Percentiles rank a stretch among this genome's conserved stretches.
These are phyloP conservation scores for Macaca fascicularis DNA, from an alignment of 2,113 vertebrate genomes.

Conservation along the genomic window T2T-MFA8v1.1 NC_088375.1:27771001-27771500, in stretches of 20 bases:
- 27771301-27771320: slow-evolving; percentile 48
- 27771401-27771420: slow-evolving; percentile 60
- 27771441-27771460: slow-evolving; percentile 67
- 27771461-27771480: slow-evolving; percentile 66
- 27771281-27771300: slow-evolving; percentile 38
- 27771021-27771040: neutral
- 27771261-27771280: slow-evolving; percentile 45
- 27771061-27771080: neutral
- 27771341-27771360: slow-evolving; percentile 12
- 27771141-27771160: neutral
- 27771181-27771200: neutral
- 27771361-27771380: slow-evolving; percentile 31
- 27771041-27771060: neutral
- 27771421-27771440: slow-evolving; percentile 55
- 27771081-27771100: neutral
- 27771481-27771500: slow-evolving; percentile 67
- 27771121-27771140: neutral
- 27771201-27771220: neutral
- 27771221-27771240: neutral
- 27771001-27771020: neutral
- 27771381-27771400: slow-evolving; percentile 65
- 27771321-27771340: slow-evolving; percentile 12
- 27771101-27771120: neutral
- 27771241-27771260: neutral
- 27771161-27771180: neutral